A percentile compares a stretch with the other conserved stretches of the same genome.
These are phyloP conservation scores for Heterocephalus glaber DNA, from an alignment of 2,113 vertebrate species.

Conservation along the genomic window DNA sequence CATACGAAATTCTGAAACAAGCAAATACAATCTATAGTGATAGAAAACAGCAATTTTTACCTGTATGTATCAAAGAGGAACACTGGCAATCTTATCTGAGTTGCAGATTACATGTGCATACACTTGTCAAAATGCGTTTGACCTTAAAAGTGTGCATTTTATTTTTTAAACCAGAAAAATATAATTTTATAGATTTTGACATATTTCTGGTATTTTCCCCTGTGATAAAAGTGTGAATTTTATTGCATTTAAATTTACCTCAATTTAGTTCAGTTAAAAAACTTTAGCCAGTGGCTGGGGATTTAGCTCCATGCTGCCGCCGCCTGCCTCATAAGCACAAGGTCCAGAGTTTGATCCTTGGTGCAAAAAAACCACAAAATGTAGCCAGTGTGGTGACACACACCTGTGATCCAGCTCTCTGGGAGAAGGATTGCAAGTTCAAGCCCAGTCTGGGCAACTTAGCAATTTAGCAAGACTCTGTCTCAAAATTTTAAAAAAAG, in stretches of 20 bases:
- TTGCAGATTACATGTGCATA: neutral
- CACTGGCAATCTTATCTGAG: neutral
- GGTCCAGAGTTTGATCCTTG: too few species aligned
- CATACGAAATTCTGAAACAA: neutral
- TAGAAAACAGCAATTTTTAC: neutral
- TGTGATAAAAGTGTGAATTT: neutral
- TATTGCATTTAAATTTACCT: neutral
- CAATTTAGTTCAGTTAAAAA: neutral
- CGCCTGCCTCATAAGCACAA: too few species aligned
- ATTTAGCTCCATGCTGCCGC: too few species aligned
- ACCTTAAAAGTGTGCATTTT: neutral
- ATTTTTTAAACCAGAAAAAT: neutral
- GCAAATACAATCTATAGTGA: neutral
- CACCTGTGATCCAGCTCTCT: neutral
- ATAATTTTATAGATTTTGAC: neutral
- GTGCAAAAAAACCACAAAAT: neutral
- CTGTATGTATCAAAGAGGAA: neutral
- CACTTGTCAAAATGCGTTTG: constrained; percentile 19
- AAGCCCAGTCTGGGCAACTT: neutral
- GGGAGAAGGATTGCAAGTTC: neutral
- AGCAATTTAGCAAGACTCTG: neutral
- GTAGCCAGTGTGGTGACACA: neutral
- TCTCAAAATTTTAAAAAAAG: neutral
- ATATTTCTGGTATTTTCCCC: neutral
- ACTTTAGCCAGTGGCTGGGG: too few species aligned